Conservation (phyloP, 2,888 invertebrate genomes). For the Tachina fera region DNA sequence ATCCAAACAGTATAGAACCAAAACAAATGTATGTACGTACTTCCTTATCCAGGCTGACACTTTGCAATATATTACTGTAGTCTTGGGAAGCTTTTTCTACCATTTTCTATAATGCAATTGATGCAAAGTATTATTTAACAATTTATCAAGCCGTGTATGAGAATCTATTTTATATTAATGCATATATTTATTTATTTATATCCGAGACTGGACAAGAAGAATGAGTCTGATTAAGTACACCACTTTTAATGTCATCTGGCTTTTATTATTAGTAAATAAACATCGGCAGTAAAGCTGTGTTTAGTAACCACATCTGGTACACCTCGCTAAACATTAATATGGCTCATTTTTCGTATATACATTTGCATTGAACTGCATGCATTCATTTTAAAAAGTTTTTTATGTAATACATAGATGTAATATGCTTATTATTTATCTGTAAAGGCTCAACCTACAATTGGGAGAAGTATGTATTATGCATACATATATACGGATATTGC, state of each 20-base stretch:
- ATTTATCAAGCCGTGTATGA: too few relatives aligned
- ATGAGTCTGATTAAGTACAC: too few relatives aligned
- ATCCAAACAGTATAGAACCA: neutral
- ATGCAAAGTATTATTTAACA: neutral
- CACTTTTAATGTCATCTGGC: too few relatives aligned
- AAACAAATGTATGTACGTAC: conserved; percentile 79
- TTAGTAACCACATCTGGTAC: conserved; percentile 2
- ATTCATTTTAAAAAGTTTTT: too few relatives aligned
- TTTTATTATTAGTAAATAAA: conserved; percentile 13
- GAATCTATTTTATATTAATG: neutral
- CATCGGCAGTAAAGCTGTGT: conserved; percentile 33
- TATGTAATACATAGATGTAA: too few relatives aligned
- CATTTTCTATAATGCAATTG: conserved; percentile 76
- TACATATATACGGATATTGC: too few relatives aligned
- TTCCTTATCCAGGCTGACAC: conserved; percentile 84
- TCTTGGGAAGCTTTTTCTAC: conserved; percentile 84
- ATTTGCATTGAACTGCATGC: too few relatives aligned
- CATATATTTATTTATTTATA: too few relatives aligned
- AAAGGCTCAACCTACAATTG: too few relatives aligned
- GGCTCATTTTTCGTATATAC: neutral
- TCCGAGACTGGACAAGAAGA: too few relatives aligned
- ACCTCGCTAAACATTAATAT: neutral
- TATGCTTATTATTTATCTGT: too few relatives aligned
- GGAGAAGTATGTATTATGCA: too few relatives aligned
- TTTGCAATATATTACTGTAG: conserved; percentile 84